A percentile compares a stretch with the other conserved stretches of the same genome.
phyloP scores from a whole-genome alignment of 1,140 invertebrate species.

The Drosophila littoralis region DNA sequence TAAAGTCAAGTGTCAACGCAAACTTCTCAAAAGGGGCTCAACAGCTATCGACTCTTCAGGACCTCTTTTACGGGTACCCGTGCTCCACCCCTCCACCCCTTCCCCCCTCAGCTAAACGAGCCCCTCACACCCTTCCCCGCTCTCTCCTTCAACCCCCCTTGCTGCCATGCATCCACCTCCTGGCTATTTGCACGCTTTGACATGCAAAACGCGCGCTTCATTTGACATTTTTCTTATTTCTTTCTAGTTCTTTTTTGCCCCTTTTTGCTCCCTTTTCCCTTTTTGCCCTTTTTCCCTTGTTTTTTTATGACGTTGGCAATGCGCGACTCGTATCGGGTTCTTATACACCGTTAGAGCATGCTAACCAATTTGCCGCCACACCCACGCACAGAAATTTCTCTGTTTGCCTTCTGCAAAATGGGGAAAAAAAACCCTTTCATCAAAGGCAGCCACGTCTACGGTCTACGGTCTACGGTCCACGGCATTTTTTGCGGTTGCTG shows the following conservation, averaged over 20 bases:
- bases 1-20: constrained; percentile 81
- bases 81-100: not conserved
- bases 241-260: constrained; percentile 27
- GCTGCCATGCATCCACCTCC: not conserved
- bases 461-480: constrained; percentile 15
- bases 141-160: not conserved
- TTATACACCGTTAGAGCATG: constrained; percentile 15
- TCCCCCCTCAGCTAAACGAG: not conserved
- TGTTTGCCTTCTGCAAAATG: constrained; percentile 40
- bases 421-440: constrained; percentile 63
- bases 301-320: constrained; percentile 20
- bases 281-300: constrained; percentile 11
- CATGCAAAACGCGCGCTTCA: constrained; percentile 79
- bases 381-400: not conserved
- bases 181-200: constrained; percentile 65
- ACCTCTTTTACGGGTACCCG: constrained; percentile 48
- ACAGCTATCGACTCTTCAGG: constrained; percentile 69
- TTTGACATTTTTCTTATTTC: constrained; percentile 73
- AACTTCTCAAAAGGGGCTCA: constrained; percentile 68
- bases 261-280: constrained; percentile 21
- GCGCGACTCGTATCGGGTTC: constrained; percentile 32
- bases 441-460: constrained; percentile 57
- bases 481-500: constrained; percentile 63
- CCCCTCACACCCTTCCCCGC: not conserved
- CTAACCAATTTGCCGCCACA: constrained; percentile 33